Evolutionary conservation across 1,140 invertebrate genomes (phyloP), one percentile per base, ranked within the genome.

Genomic region (Listronotus oregonensis): DNA sequence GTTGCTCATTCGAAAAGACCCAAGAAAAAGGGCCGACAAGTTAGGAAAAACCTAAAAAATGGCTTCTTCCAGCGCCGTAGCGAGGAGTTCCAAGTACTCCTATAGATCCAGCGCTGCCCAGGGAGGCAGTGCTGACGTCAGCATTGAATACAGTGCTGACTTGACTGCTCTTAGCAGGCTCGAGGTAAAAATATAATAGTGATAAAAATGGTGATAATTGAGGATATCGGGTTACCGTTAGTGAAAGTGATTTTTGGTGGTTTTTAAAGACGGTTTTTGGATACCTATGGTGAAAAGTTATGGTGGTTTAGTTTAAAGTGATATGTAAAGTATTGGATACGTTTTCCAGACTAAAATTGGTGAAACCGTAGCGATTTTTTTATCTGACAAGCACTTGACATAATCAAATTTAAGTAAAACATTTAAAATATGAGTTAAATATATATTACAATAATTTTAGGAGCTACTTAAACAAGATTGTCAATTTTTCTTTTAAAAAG

Each of bases 111-210:
- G 85, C 73, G 90, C 89, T 74, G 89, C 89, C 74, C 86, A 85
- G 74, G 90, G 69, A 32, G 85, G 81, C 31, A 90, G 90, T 78
- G 90, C 92, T 79, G 92, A 96, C 84, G 90, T 96, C 80, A 94
- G 89, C 86, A 94, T 96, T 84, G 94, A 95, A 83, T 95, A 95
- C 84, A 90, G 89, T 80, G 87, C 92, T 82, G 93, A 96, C 84
- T 84, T 96, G 80, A 94, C 90, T 82, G 90, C 92, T 80, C 87
- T 96, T 80, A 90, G 92, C 81, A 90, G 93, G 80, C 88, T 96
- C 81, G 93, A 95, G 92, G 94, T 96, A 92, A 80, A 71, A 55
- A 75, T 70, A 69, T 64, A 44, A 15, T 37, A 67, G 54, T 63
- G 51, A 64, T 49, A 27, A 65, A 58, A 65, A 57, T 52, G 55